A percentile compares a stretch with the other conserved stretches of the same genome.
phyloP scores from a whole-genome alignment of 2,797 vertebrate genomes.

The Sebastes aleutianus region DNA sequence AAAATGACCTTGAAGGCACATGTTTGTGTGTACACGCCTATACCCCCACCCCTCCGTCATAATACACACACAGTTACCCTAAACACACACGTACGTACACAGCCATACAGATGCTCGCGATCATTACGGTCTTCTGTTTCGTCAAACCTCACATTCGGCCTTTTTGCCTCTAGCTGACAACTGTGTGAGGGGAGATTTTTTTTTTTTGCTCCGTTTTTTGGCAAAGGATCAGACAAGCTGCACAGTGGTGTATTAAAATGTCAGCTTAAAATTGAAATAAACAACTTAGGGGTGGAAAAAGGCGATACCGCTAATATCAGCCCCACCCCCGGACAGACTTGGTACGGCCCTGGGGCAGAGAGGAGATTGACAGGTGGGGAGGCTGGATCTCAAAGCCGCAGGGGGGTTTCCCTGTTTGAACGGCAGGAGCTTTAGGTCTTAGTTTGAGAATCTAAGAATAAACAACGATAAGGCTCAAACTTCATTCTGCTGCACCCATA shows the following conservation, averaged over 20 bases:
- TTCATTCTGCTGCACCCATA: conserved; percentile 33
- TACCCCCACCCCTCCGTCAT: conserved; percentile 10
- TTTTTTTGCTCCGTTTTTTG: conserved; percentile 57
- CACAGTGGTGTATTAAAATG: conserved; percentile 73
- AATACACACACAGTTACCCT: background rate
- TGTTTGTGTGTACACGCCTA: conserved; percentile 34
- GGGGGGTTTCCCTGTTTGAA: conserved; percentile 69
- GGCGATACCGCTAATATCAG: conserved; percentile 73
- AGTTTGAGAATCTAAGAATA: conserved; percentile 76
- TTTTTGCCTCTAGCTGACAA: conserved; percentile 71
- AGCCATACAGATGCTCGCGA: conserved; percentile 55
- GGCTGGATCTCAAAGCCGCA: conserved; percentile 72
- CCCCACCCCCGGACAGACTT: conserved; percentile 77
- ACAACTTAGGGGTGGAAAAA: conserved; percentile 76
- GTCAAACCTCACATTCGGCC: conserved; percentile 56
- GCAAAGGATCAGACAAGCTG: conserved; percentile 75
- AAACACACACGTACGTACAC: background rate
- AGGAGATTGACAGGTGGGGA: conserved; percentile 80
- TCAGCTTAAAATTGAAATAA: conserved; percentile 83
- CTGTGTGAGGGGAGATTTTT: conserved; percentile 38
- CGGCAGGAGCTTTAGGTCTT: conserved; percentile 76
- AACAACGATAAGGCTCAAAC: conserved; percentile 64
- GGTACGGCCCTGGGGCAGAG: conserved; percentile 72
- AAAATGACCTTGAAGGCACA: conserved; percentile 38
- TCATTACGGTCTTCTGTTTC: conserved; percentile 59